A percentile compares a stretch with the other conserved stretches of the same genome.
phyloP scores from a whole-genome alignment of 2,888 invertebrate genomes.

The Eutolmus rufibarbis region DNA sequence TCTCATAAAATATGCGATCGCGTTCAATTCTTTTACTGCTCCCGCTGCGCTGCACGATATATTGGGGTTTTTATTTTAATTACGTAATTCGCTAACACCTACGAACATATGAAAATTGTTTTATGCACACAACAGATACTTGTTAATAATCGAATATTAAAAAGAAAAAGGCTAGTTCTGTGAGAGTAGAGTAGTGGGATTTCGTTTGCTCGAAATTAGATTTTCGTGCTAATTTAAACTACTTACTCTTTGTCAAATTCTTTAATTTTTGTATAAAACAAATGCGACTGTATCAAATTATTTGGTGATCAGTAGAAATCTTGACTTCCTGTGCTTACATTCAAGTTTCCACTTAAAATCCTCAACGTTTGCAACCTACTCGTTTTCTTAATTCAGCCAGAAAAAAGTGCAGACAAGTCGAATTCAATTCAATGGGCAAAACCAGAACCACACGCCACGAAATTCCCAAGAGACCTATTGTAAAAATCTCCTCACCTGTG shows the following conservation, averaged over 20 bases:
- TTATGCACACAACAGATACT: not conserved
- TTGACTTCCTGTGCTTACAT: not conserved
- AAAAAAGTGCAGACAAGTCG: not conserved
- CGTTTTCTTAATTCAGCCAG: not conserved
- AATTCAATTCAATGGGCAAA: not conserved
- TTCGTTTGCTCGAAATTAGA: too few species aligned
- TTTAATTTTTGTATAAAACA: not conserved
- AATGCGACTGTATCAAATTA: too few species aligned
- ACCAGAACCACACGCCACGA: not conserved
- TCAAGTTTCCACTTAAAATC: not conserved
- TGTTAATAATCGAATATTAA: not conserved
- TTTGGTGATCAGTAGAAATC: not conserved
- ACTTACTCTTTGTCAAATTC: too few species aligned
- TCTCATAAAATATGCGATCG: not conserved
- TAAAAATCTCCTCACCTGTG: not conserved
- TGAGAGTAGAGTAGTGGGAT: not conserved
- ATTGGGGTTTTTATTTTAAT: not conserved
- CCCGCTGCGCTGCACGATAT: not conserved
- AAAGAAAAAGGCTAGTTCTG: not conserved
- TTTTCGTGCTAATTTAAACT: too few species aligned
- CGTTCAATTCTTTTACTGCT: not conserved
- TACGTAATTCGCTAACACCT: not conserved
- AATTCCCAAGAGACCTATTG: not conserved
- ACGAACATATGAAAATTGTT: not conserved
- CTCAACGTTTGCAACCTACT: not conserved